Conservation (phyloP, 2,888 invertebrate genomes). For the Alviniconcha strummeri region DNA sequence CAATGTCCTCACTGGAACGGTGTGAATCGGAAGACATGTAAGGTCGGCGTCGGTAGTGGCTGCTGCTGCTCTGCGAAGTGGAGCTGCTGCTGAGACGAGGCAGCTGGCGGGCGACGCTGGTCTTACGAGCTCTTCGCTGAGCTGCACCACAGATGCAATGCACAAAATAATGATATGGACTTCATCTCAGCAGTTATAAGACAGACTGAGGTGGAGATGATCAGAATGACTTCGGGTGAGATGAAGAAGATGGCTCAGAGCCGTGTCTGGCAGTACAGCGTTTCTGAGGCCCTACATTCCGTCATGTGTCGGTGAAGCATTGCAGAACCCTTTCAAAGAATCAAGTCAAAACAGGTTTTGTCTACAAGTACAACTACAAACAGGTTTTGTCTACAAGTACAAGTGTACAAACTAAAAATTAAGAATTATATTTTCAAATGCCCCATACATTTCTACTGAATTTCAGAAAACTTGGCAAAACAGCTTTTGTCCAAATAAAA, state of each 20-base stretch:
- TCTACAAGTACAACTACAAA: too few species aligned
- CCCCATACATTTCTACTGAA: too few species aligned
- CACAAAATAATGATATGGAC: not conserved
- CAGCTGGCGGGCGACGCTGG: slow-evolving; percentile 21
- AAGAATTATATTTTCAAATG: too few species aligned
- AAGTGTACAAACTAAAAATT: too few species aligned
- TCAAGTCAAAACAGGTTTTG: too few species aligned
- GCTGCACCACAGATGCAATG: not conserved
- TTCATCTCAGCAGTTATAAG: not conserved
- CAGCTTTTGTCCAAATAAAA: too few species aligned
- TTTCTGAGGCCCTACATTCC: not conserved
- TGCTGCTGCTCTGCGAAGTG: not conserved
- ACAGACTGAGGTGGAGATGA: not conserved
- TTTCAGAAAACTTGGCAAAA: too few species aligned
- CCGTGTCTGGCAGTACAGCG: not conserved
- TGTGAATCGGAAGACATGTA: not conserved
- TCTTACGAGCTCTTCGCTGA: slow-evolving; percentile 20
- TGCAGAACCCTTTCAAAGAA: not conserved
- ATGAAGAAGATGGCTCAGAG: not conserved
- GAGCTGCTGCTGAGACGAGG: not conserved
- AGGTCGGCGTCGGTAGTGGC: not conserved
- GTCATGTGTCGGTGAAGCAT: not conserved
- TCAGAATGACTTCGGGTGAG: not conserved
- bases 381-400: too few species aligned
- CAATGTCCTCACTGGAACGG: not conserved